A percentile compares a stretch with the other conserved stretches of the same genome.
phyloP scores from a whole-genome alignment of 2,888 invertebrate species.

The Lasiommata megera region DNA sequence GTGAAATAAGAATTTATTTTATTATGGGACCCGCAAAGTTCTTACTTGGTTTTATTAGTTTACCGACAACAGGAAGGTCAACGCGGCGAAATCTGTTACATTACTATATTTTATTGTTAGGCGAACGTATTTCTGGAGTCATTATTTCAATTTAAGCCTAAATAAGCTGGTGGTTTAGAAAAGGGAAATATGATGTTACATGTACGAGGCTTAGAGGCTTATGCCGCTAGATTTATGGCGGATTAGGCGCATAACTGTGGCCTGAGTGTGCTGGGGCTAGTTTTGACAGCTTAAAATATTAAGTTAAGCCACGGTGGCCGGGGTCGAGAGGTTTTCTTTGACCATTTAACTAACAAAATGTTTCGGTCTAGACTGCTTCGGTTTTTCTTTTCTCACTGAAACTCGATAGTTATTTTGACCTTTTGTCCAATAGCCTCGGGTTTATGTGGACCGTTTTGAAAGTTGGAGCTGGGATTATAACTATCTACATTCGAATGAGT shows the following conservation, averaged over 20 bases:
- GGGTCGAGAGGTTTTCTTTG: conserved; percentile 1
- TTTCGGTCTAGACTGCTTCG: neutral
- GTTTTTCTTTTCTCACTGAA: too few species aligned
- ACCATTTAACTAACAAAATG: neutral
- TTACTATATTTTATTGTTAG: conserved; percentile 6
- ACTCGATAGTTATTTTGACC: too few species aligned
- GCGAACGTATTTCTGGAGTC: neutral
- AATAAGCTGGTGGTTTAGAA: conserved; percentile 4
- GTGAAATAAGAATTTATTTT: conserved; percentile 22
- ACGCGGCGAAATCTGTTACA: conserved; percentile 10
- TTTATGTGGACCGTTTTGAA: too few species aligned
- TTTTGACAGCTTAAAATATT: conserved; percentile 9
- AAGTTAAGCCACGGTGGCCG: conserved; percentile 11
- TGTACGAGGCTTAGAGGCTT: neutral
- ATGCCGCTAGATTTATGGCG: neutral
- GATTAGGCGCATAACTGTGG: conserved; percentile 1
- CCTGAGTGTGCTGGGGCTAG: neutral
- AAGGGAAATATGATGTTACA: conserved; percentile 5
- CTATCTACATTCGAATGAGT: too few species aligned
- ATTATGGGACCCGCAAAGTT: conserved; percentile 16
- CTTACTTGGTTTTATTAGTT: conserved; percentile 18
- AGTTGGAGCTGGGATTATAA: too few species aligned
- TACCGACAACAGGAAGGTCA: conserved; percentile 11
- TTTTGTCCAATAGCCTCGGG: too few species aligned
- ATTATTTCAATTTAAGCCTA: neutral